Conservation (phyloP, 2,797 vertebrate species). For the Gymnoscopelus microlampas region DNA sequence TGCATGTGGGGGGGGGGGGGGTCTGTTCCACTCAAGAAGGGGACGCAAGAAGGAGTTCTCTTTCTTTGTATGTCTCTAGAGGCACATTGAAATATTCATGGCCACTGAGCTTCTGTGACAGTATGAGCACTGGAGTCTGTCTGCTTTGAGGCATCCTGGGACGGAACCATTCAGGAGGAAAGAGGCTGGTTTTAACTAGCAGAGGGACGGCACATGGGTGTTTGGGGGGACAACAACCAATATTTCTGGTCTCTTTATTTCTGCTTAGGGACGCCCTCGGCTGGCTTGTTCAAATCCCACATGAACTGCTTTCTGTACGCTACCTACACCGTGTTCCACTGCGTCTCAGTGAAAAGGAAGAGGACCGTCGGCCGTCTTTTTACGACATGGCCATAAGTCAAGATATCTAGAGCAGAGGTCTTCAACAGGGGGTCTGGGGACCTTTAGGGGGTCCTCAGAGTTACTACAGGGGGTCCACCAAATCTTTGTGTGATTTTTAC, state of each 20-base stretch:
- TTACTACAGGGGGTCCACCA: too few relatives aligned
- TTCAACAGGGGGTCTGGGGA: too few relatives aligned
- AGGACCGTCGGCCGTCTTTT: too few relatives aligned
- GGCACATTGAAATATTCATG: constrained; percentile 82
- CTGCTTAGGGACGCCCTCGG: constrained; percentile 29
- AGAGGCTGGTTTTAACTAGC: constrained; percentile 66
- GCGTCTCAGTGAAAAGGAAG: too few relatives aligned
- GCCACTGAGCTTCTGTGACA: constrained; percentile 71
- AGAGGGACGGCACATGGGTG: constrained; percentile 41
- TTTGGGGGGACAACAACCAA: constrained; percentile 31
- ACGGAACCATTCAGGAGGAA: constrained; percentile 62
- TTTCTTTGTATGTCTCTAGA: constrained; percentile 67
- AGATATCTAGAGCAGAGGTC: too few relatives aligned
- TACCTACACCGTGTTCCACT: too few relatives aligned
- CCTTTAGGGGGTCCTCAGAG: too few relatives aligned
- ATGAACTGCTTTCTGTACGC: too few relatives aligned
- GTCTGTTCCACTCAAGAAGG: constrained; percentile 64
- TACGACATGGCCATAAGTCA: too few relatives aligned
- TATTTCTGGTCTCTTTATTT: constrained; percentile 29
- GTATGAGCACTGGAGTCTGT: constrained; percentile 71
- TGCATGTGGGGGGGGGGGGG: constrained; percentile 40
- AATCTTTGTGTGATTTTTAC: too few relatives aligned
- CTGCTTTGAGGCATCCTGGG: constrained; percentile 76
- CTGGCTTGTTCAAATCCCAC: too few relatives aligned
- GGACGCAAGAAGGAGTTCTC: constrained; percentile 66